phyloP scores from a whole-genome alignment of 2,113 vertebrate species.

The Montifringilla adamsi region DNA sequence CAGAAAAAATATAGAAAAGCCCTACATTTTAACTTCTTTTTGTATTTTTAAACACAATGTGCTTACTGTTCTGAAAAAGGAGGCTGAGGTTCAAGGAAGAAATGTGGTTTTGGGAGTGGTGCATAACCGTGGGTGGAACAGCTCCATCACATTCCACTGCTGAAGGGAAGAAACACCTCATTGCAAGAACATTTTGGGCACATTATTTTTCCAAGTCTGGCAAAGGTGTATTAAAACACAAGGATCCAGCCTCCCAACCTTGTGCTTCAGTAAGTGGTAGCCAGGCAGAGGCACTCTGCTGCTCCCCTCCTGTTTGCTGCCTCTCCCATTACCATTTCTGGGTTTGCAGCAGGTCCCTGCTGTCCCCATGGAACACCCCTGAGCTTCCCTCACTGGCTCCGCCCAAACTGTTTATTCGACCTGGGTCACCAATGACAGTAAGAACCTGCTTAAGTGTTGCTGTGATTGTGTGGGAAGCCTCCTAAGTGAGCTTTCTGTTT shows the following conservation, averaged over 20 bases:
- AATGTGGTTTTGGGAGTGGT: not conserved
- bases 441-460: not conserved
- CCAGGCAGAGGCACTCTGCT: not conserved
- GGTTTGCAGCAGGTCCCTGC: not conserved
- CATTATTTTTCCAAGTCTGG: not conserved
- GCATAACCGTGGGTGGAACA: not conserved
- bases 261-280: not conserved
- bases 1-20: not conserved
- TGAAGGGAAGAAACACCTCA: not conserved
- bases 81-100: not conserved
- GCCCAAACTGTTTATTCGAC: not conserved
- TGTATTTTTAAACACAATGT: not conserved
- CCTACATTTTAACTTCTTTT: not conserved
- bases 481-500: not conserved
- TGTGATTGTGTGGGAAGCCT: not conserved
- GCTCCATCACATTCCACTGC: not conserved
- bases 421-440: not conserved
- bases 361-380: not conserved
- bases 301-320: not conserved
- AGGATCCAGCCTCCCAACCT: not conserved
- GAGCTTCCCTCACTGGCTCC: not conserved
- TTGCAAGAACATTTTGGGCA: not conserved
- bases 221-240: not conserved
- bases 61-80: not conserved
- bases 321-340: not conserved